Conservation (phyloP, 2,797 vertebrate genomes). For the Hippocampus kuda region DNA sequence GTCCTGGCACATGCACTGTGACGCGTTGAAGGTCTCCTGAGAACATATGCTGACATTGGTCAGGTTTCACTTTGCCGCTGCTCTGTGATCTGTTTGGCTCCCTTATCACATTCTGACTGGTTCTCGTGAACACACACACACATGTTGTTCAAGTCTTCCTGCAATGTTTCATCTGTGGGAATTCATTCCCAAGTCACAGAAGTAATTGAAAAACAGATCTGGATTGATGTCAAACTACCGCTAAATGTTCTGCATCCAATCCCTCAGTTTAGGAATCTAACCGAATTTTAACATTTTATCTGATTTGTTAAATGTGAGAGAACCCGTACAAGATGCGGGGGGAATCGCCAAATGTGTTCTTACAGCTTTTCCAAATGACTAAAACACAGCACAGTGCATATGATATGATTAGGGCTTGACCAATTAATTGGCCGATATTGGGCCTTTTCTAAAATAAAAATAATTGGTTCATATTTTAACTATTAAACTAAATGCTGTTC, state of each 20-base stretch:
- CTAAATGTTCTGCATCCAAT: not conserved
- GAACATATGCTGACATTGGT: conserved; percentile 34
- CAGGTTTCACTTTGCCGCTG: conserved; percentile 41
- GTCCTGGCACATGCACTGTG: conserved; percentile 38
- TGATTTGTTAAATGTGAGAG: not conserved
- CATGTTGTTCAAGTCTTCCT: conserved; percentile 1
- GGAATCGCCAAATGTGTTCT: not conserved
- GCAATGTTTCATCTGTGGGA: not conserved
- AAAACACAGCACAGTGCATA: too few species aligned
- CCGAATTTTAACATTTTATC: not conserved
- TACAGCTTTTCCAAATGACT: not conserved
- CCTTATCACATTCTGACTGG: conserved; percentile 31
- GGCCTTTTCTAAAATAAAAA: too few species aligned
- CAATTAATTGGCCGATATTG: too few species aligned
- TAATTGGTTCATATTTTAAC: too few species aligned
- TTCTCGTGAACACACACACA: conserved; percentile 2
- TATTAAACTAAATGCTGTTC: too few species aligned
- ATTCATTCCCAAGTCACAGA: not conserved
- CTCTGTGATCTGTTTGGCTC: conserved; percentile 36
- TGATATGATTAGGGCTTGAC: too few species aligned
- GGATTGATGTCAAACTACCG: not conserved
- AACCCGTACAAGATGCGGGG: too few species aligned
- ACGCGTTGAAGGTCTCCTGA: conserved; percentile 29
- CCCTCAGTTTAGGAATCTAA: not conserved
- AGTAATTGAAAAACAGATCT: not conserved